phyloP scores from a whole-genome alignment of 37 sponge, comb jelly and placozoan genomes.

The Cliona cf. orientalis region DNA sequence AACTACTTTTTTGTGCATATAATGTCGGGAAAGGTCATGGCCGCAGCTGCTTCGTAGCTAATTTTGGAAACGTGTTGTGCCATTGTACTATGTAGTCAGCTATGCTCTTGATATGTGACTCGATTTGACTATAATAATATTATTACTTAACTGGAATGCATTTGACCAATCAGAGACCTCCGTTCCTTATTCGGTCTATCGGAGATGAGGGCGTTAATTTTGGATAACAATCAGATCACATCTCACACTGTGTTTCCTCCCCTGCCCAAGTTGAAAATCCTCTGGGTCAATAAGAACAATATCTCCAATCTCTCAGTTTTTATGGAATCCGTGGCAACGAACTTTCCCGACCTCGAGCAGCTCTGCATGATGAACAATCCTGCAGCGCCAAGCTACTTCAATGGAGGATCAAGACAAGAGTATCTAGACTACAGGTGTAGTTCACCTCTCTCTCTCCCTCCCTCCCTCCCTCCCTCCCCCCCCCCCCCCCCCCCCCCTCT shows the following conservation, averaged over 20 bases:
- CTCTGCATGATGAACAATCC: constrained; percentile 91
- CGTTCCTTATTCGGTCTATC: constrained; percentile 52
- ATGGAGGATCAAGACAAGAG: constrained; percentile 76
- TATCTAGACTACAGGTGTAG: constrained; percentile 84
- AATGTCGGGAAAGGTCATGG: no score
- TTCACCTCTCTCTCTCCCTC: background rate
- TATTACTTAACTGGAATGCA: background rate
- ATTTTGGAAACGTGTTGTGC: background rate
- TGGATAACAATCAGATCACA: constrained; percentile 71
- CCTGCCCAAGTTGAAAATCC: constrained; percentile 64
- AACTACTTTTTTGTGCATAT: no score
- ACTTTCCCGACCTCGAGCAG: constrained; percentile 66
- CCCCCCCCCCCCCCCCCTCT: background rate
- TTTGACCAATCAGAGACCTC: constrained; percentile 59
- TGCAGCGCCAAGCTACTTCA: constrained; percentile 92
- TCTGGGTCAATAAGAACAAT: constrained; percentile 86
- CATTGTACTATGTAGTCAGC: background rate
- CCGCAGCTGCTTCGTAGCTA: no score
- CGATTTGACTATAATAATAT: background rate
- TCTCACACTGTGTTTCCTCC: constrained; percentile 77
- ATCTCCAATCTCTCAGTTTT: constrained; percentile 81
- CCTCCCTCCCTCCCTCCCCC: constrained; percentile 1
- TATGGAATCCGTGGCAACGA: constrained; percentile 52
- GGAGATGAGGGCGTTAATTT: constrained; percentile 51
- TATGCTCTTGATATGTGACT: background rate